Evolutionary conservation across 2,888 invertebrate genomes (phyloP).

Genomic region (Heliconius cydno): DNA sequence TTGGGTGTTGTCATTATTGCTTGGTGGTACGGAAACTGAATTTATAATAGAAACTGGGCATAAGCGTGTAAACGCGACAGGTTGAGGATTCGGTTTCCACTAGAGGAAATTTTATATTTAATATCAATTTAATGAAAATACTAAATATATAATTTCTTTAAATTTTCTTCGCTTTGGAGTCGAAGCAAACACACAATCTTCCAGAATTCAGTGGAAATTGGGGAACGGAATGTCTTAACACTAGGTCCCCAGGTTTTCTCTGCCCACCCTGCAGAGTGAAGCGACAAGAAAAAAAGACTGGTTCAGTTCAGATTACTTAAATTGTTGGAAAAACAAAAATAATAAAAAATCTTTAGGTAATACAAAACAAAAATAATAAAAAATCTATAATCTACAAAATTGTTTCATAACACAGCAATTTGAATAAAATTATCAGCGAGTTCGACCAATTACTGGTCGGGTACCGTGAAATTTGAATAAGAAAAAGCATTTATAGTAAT

Average conservation of each 20-base stretch:
- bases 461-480: conserved; percentile 47
- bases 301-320: not conserved
- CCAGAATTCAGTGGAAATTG: too few relatives aligned
- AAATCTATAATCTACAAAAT: conserved; percentile 9
- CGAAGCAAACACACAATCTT: too few relatives aligned
- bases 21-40: not conserved
- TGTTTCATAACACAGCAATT: conserved; percentile 48
- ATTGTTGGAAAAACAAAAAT: not conserved
- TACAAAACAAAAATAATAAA: conserved; percentile 14
- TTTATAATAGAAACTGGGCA: too few relatives aligned
- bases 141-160: too few relatives aligned
- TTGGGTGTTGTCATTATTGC: not conserved
- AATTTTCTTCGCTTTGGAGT: too few relatives aligned
- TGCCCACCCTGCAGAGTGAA: too few relatives aligned
- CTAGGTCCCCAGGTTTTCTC: too few relatives aligned
- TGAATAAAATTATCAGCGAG: conserved; percentile 49
- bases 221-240: too few relatives aligned
- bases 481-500: conserved; percentile 44
- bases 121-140: too few relatives aligned
- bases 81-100: too few relatives aligned
- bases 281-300: not conserved
- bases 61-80: too few relatives aligned
- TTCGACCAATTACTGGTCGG: conserved; percentile 49
- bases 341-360: not conserved
- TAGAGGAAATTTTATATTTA: too few relatives aligned